Conservation (phyloP, 2,113 vertebrate genomes). For the Talpa occidentalis region DNA sequence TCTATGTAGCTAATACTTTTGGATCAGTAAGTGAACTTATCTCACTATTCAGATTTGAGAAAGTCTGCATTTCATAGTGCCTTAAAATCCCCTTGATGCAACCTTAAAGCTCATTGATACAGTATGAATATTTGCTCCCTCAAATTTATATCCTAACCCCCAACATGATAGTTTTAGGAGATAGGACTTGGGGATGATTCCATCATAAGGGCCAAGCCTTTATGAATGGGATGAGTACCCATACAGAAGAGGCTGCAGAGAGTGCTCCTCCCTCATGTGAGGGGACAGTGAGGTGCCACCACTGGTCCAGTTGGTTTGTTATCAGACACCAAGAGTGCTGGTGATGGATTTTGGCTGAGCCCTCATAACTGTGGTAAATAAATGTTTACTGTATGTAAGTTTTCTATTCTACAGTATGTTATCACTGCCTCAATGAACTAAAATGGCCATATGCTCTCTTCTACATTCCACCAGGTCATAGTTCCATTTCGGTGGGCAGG, state of each 20-base stretch:
- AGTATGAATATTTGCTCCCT: not conserved
- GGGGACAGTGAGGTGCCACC: not conserved
- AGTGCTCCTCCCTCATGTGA: not conserved
- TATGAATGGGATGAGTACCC: not conserved
- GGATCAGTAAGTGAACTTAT: not conserved
- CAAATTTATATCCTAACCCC: not conserved
- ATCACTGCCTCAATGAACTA: not conserved
- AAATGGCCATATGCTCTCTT: not conserved
- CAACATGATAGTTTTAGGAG: not conserved
- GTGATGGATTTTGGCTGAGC: too few species aligned
- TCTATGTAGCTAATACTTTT: not conserved
- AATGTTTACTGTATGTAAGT: not conserved
- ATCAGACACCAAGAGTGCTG: too few species aligned
- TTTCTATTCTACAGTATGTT: not conserved
- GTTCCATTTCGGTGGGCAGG: not conserved
- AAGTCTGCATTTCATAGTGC: not conserved
- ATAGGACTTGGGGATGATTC: not conserved
- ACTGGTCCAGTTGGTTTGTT: not conserved
- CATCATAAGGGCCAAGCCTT: not conserved
- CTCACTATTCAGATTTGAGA: not conserved
- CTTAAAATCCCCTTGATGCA: not conserved
- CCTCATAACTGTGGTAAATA: too few species aligned
- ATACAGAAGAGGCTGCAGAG: not conserved
- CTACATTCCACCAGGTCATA: accelerated
- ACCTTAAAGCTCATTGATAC: not conserved